Evolutionary conservation across 2,888 invertebrate genomes (phyloP).

Genomic region (Osedax fenrisi): DNA sequence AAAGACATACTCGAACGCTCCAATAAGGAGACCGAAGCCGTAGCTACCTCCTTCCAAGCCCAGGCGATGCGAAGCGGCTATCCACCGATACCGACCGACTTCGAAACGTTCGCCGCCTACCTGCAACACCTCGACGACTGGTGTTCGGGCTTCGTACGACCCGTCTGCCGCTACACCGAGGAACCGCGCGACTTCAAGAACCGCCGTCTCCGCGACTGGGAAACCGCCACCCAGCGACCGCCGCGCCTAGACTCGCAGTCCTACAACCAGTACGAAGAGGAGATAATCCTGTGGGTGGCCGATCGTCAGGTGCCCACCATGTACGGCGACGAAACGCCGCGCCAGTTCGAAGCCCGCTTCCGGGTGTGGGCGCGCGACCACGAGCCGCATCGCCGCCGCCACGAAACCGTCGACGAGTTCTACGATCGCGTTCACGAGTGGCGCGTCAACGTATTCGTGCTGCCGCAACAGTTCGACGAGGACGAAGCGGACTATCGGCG

Average conservation of each 20-base stretch:
- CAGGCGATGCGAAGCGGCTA: background rate
- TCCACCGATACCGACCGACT: background rate
- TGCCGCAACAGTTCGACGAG: background rate
- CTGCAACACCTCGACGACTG: background rate
- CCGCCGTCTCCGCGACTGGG: background rate
- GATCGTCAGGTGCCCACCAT: background rate
- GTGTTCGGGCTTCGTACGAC: background rate
- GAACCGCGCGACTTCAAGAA: background rate
- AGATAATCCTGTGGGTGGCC: background rate
- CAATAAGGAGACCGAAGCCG: background rate
- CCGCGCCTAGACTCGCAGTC: background rate
- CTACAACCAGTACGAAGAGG: background rate
- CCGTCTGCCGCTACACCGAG: background rate
- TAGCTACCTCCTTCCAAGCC: no score
- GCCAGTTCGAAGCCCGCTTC: background rate
- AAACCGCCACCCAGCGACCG: background rate
- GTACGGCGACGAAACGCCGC: background rate
- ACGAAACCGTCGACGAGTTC: conserved; percentile 12
- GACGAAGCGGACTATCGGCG: background rate
- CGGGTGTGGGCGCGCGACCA: background rate
- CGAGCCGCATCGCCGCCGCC: background rate
- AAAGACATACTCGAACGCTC: background rate
- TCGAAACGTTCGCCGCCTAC: background rate
- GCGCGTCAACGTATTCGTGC: background rate
- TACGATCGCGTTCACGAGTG: background rate